Base-by-base conservation (phyloP, 2,113 vertebrate genomes). In the Tachysurus fulvidraco region DNA sequence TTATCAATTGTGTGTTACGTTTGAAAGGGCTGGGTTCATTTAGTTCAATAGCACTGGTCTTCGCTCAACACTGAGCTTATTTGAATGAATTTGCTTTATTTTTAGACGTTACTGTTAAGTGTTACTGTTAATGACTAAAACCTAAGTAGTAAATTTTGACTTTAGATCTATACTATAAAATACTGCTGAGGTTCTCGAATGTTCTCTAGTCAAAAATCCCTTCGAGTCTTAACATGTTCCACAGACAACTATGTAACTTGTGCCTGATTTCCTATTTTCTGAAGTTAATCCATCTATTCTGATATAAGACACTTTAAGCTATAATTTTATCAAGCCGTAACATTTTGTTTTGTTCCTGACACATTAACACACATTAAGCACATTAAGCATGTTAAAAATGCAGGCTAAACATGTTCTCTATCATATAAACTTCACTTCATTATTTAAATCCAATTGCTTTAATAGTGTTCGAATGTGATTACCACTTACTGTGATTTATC, bases 1-100 rank as follows among this genome's bases (percentile, higher is more conserved):
- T 23, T 85, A 79, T 65, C 28, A 85, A 21, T 76, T 76, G 69
- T 77, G 13, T 23, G 13, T 41, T 44, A 44, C 14, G 11, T n/a
- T n/a, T 85, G 41, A 78, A 60, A 64, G 11, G 23, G 16, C 83
- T 65, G 50, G 67, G 12, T 46, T 46, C 44, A 30, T 82, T 83
- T 50, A 52, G 44, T 55, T 55, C 25, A 54, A 19, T 0, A 28
- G 14, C 52, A 7, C 76, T 78, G 16, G 14, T 17, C 52, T 28
- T 78, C n/a, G 16, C 14, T 50, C 11, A 52, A 7, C 46, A 52
- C 0, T n/a, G 23, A 52, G 16, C 21, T 50, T 36, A 36, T 36
- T 36, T 77, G 5, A 50, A 50, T 50, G 46, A n/a, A 16, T n/a
- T 76, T 76, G 21, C 11, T 76, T 76, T 52, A 46, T 76, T 77